Evolutionary conservation across 1,140 invertebrate species (phyloP).

Genomic region (Rhopalosiphum padi): DNA sequence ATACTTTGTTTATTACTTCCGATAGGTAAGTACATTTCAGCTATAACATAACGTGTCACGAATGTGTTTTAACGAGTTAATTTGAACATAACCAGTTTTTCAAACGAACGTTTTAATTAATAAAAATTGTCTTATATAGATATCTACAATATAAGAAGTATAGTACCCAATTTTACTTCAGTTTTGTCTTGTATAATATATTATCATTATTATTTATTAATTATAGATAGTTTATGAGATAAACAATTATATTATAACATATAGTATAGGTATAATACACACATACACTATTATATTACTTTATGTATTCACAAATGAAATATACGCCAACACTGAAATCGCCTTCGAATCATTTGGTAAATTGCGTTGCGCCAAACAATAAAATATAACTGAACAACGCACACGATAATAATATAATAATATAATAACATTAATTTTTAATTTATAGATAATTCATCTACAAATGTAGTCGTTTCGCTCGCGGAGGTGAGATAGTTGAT

Average conservation of each 20-base stretch:
- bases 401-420: not conserved
- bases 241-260: constrained; percentile 11
- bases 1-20: not conserved
- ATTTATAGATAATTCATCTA: not conserved
- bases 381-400: constrained; percentile 25
- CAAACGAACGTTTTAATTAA: constrained; percentile 19
- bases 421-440: constrained; percentile 6
- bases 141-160: not conserved
- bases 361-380: constrained; percentile 20
- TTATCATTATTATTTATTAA: constrained; percentile 10
- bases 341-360: constrained; percentile 7
- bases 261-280: not conserved
- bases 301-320: not conserved
- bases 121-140: not conserved
- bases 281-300: not conserved
- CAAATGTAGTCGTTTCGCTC: constrained; percentile 13
- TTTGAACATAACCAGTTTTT: not conserved
- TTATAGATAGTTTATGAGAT: constrained; percentile 16
- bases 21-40: not conserved
- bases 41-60: not conserved
- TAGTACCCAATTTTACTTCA: not conserved
- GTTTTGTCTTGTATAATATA: not conserved
- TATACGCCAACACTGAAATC: constrained; percentile 37
- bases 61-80: not conserved
- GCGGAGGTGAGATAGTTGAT: constrained; percentile 22